Conservation (phyloP, 2,797 vertebrate species). For the Anabacerthia variegaticeps region DNA sequence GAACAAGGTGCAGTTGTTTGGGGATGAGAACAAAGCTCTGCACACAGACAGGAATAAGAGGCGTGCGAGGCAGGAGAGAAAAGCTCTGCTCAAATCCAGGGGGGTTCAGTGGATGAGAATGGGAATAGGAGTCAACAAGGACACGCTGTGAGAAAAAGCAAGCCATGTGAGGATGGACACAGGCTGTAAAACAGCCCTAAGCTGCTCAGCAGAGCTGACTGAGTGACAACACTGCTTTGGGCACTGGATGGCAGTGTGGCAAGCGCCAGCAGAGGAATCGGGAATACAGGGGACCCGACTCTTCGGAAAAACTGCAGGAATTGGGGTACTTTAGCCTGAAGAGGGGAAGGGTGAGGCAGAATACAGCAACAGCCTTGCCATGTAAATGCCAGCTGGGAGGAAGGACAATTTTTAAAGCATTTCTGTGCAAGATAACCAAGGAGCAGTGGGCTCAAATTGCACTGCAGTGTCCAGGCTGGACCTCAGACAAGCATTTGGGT, state of each 20-base stretch:
- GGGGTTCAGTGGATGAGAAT: not conserved
- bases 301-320: not conserved
- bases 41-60: not conserved
- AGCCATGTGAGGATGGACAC: not conserved
- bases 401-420: not conserved
- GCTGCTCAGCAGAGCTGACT: not conserved
- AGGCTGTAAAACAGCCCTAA: not conserved
- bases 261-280: not conserved
- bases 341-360: not conserved
- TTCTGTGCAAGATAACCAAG: not conserved
- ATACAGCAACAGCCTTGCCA: not conserved
- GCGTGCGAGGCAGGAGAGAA: not conserved
- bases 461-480: not conserved
- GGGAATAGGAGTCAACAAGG: not conserved
- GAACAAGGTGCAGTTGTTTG: not conserved
- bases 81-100: not conserved
- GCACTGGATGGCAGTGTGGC: slow-evolving; percentile 6
- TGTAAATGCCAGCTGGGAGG: not conserved
- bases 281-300: not conserved
- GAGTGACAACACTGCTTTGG: not conserved
- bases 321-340: not conserved
- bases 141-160: not conserved
- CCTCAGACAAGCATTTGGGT: not conserved
- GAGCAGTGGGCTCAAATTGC: not conserved
- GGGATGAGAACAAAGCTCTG: not conserved